Percentiles rank a stretch among this genome's conserved stretches.
These are phyloP conservation scores for Melanotaenia nigrans DNA, from an alignment of 2,797 vertebrate genomes.

Conservation along the genomic window DNA sequence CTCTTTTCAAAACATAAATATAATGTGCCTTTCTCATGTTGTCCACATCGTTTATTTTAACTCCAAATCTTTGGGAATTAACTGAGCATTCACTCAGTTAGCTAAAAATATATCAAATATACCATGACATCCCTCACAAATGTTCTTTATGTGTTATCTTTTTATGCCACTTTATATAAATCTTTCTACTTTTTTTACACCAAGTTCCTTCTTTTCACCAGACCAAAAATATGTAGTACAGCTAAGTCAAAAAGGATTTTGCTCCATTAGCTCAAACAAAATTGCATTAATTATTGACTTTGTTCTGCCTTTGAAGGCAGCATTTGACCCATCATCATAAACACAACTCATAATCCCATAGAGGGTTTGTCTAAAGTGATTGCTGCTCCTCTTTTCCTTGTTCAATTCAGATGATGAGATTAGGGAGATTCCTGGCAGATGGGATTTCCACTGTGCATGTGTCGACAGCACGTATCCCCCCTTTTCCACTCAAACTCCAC, in stretches of 20 bases:
- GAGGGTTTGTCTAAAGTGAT: slow-evolving; percentile 73
- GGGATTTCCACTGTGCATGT: slow-evolving; percentile 67
- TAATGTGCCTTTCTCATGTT: too few species aligned
- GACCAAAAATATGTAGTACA: too few species aligned
- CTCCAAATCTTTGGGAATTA: too few species aligned
- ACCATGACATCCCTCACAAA: too few species aligned
- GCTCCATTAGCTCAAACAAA: slow-evolving; percentile 10
- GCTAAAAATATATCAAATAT: too few species aligned
- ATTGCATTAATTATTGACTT: slow-evolving; percentile 17
- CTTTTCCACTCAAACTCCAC: slow-evolving; percentile 38
- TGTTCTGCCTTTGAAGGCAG: slow-evolving; percentile 63
- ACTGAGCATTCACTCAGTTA: too few species aligned
- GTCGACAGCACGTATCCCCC: slow-evolving; percentile 22
- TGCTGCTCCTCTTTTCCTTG: slow-evolving; percentile 69
- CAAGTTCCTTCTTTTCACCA: too few species aligned
- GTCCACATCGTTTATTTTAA: too few species aligned
- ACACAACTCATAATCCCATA: slow-evolving; percentile 62
- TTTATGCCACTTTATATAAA: too few species aligned
- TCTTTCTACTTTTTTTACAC: too few species aligned
- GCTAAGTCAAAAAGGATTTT: not conserved
- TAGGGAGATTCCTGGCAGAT: slow-evolving; percentile 79
- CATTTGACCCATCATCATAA: slow-evolving; percentile 74
- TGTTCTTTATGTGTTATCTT: too few species aligned
- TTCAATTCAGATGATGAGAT: slow-evolving; percentile 80
- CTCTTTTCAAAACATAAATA: too few species aligned